Conservation (phyloP, 2,888 invertebrate genomes). For the Physocephala rufipes region DNA sequence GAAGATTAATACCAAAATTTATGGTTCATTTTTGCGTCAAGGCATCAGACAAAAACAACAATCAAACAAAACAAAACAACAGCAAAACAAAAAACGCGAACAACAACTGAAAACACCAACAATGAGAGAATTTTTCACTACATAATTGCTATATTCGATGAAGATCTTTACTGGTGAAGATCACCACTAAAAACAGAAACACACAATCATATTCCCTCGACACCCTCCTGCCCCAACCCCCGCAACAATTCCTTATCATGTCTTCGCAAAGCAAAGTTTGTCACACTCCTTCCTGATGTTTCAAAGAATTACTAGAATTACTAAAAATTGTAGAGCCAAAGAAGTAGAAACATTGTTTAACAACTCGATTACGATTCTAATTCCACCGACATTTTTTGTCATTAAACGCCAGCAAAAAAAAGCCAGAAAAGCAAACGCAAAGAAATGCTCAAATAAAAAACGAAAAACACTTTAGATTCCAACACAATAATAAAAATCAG, state of each 20-base stretch:
- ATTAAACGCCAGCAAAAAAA: slow-evolving; percentile 25
- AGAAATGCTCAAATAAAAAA: slow-evolving; percentile 10
- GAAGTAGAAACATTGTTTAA: slow-evolving; percentile 35
- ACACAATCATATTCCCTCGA: neutral
- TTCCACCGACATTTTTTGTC: slow-evolving; percentile 19
- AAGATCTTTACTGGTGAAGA: neutral
- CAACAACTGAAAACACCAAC: too few relatives aligned
- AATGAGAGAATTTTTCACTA: too few relatives aligned
- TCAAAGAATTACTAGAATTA: too few relatives aligned
- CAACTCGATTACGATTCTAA: slow-evolving; percentile 34
- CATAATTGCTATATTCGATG: too few relatives aligned
- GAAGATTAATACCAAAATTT: slow-evolving; percentile 49
- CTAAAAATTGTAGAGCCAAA: too few relatives aligned
- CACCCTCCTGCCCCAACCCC: too few relatives aligned
- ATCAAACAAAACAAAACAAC: slow-evolving; percentile 24
- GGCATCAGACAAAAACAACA: slow-evolving; percentile 46
- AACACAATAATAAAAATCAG: too few relatives aligned
- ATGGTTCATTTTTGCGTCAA: slow-evolving; percentile 62
- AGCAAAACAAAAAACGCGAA: slow-evolving; percentile 1
- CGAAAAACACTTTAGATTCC: neutral
- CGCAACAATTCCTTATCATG: too few relatives aligned
- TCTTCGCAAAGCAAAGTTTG: too few relatives aligned
- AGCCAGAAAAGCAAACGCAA: slow-evolving; percentile 11
- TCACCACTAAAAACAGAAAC: slow-evolving; percentile 6
- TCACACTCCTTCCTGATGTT: too few relatives aligned